phyloP scores from a whole-genome alignment of 2,888 invertebrate genomes.

The Copidosoma aretas region DNA sequence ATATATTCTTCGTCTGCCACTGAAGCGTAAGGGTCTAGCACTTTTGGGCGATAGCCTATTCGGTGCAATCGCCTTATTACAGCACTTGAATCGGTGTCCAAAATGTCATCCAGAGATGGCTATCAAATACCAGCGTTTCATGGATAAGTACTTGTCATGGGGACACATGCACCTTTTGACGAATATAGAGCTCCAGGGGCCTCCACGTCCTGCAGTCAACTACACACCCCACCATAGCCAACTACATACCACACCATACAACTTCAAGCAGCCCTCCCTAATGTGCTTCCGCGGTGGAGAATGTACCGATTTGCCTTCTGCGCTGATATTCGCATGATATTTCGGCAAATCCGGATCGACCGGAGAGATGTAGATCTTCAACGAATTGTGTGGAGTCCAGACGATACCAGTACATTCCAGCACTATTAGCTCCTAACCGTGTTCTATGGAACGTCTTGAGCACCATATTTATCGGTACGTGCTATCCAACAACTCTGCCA shows the following conservation, averaged over 20 bases:
- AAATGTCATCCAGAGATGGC: neutral
- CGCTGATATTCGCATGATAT: neutral
- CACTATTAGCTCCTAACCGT: constrained; percentile 7
- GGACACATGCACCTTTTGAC: constrained; percentile 5
- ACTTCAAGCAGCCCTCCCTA: neutral
- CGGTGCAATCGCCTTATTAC: too few species aligned
- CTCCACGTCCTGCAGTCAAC: too few species aligned
- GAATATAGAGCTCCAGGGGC: neutral
- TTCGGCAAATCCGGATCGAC: constrained; percentile 1
- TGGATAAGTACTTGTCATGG: neutral
- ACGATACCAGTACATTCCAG: neutral
- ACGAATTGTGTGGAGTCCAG: neutral
- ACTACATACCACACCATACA: constrained; percentile 6
- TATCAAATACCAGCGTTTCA: neutral
- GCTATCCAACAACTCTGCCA: too few species aligned
- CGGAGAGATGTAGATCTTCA: neutral
- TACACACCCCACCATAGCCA: constrained; percentile 12
- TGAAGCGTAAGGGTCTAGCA: too few species aligned
- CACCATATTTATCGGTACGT: constrained; percentile 10
- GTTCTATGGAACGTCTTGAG: constrained; percentile 10
- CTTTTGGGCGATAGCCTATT: too few species aligned
- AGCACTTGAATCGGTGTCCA: too few species aligned
- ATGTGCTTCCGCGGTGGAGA: constrained; percentile 4
- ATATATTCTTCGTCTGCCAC: too few species aligned
- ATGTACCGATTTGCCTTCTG: neutral